Conservation (phyloP, 2,113 vertebrate genomes). For the Okapia johnstoni region DNA sequence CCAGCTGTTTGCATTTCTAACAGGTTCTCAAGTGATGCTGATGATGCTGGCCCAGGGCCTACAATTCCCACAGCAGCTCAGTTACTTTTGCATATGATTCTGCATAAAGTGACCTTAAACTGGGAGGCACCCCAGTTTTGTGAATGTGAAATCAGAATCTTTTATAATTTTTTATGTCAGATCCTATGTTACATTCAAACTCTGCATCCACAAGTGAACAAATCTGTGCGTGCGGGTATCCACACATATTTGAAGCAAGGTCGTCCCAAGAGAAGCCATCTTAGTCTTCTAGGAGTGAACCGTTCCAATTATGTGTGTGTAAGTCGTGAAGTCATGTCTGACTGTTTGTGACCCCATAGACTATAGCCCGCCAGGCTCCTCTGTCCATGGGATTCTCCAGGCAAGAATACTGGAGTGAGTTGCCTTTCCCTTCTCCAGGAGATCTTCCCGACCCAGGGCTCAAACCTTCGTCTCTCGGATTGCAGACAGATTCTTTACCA, state of each 20-base stretch:
- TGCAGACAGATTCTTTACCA: not conserved
- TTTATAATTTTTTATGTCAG: not conserved
- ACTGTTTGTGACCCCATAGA: not conserved
- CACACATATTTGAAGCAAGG: not conserved
- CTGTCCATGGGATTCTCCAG: not conserved
- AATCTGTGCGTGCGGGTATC: not conserved
- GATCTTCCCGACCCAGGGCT: not conserved
- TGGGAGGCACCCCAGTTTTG: not conserved
- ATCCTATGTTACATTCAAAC: accelerated
- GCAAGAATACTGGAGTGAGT: not conserved
- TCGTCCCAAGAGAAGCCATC: not conserved
- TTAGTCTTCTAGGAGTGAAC: not conserved
- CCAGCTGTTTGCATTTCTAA: not conserved
- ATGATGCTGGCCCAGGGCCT: no score
- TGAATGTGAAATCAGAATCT: not conserved
- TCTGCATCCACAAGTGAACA: not conserved
- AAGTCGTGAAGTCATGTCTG: not conserved
- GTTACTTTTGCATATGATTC: not conserved
- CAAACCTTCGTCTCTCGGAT: not conserved
- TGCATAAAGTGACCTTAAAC: not conserved
- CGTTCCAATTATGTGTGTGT: not conserved
- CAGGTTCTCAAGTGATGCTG: accelerated
- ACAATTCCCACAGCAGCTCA: accelerated
- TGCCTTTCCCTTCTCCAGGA: not conserved
- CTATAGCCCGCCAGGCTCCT: not conserved